These are phyloP conservation scores for Campopleginae sp. DNA, from an alignment of 2,888 invertebrate genomes.

Conservation along the genomic window DNA sequence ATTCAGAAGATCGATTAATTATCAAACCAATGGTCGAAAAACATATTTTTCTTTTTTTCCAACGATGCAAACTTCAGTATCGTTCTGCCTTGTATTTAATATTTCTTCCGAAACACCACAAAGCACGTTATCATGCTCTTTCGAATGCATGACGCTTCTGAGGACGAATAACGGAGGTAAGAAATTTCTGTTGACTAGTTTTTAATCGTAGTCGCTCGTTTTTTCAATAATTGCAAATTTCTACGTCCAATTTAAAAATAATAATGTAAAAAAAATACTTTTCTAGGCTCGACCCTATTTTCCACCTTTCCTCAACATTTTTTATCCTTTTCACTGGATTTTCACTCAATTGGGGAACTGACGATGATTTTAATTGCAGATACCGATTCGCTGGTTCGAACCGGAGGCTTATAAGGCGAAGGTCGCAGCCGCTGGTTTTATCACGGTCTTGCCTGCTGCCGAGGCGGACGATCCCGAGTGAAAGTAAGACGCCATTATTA, in stretches of 20 bases:
- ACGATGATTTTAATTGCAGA: conserved; percentile 72
- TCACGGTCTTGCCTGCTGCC: conserved; percentile 79
- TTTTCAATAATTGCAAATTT: too few relatives aligned
- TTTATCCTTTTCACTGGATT: neutral
- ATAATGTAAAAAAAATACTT: neutral
- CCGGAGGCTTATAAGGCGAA: conserved; percentile 83
- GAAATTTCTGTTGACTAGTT: conserved; percentile 27
- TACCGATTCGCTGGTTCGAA: conserved; percentile 84
- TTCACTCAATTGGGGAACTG: neutral
- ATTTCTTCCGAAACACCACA: conserved; percentile 29
- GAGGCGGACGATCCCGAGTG: conserved; percentile 80
- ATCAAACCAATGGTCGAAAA: too few relatives aligned
- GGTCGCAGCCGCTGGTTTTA: conserved; percentile 80
- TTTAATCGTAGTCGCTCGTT: too few relatives aligned
- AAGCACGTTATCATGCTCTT: conserved; percentile 52
- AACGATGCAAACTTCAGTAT: too few relatives aligned
- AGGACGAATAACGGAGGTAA: conserved; percentile 54
- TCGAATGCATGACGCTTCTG: conserved; percentile 60
- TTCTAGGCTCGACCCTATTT: conserved; percentile 16
- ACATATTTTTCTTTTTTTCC: too few relatives aligned
- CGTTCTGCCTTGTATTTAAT: conserved; percentile 30
- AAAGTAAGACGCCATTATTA: conserved; percentile 57
- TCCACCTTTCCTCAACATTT: neutral
- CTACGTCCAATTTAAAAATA: too few relatives aligned
- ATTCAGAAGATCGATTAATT: too few relatives aligned